These are phyloP conservation scores for Eupsilia transversa DNA, from an alignment of 2,888 invertebrate genomes.

Conservation along the genomic window DNA sequence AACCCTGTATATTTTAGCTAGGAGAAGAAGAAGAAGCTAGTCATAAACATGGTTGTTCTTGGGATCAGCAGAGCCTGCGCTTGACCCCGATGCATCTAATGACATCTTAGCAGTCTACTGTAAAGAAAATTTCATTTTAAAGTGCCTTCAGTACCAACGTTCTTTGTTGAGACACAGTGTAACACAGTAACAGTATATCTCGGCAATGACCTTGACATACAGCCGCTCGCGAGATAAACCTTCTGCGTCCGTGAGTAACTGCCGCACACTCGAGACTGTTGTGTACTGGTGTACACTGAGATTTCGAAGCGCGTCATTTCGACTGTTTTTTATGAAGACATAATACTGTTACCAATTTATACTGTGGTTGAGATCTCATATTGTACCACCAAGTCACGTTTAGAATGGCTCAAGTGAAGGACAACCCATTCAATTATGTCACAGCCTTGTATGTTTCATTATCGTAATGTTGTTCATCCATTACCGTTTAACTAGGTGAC, in stretches of 20 bases:
- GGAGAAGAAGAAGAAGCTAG: not conserved
- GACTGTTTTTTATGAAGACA: too few relatives aligned
- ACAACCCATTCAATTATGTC: slow-evolving; percentile 24
- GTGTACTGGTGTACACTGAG: too few relatives aligned
- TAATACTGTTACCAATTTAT: too few relatives aligned
- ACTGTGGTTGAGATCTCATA: slow-evolving; percentile 14
- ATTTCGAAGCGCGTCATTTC: too few relatives aligned
- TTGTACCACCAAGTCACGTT: slow-evolving; percentile 55
- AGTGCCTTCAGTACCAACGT: slow-evolving; percentile 17
- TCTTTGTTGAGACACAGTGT: too few relatives aligned
- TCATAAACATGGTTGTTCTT: not conserved
- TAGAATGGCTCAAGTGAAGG: slow-evolving; percentile 16
- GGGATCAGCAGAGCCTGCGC: not conserved
- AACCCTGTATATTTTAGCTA: too few relatives aligned
- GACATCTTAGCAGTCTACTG: slow-evolving; percentile 7
- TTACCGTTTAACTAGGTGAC: slow-evolving; percentile 3
- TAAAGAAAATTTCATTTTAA: slow-evolving; percentile 26
- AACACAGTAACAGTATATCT: too few relatives aligned
- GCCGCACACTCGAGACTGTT: too few relatives aligned
- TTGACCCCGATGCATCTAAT: slow-evolving; percentile 18
- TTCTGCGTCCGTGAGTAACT: too few relatives aligned
- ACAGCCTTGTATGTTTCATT: not conserved
- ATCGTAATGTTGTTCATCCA: slow-evolving; percentile 17
- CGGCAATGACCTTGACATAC: too few relatives aligned
- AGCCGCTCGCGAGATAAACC: too few relatives aligned